Evolutionary conservation across 2,113 vertebrate species (phyloP), one percentile per base, ranked within the genome.

Genomic region (Capricornis sumatraensis): DNA sequence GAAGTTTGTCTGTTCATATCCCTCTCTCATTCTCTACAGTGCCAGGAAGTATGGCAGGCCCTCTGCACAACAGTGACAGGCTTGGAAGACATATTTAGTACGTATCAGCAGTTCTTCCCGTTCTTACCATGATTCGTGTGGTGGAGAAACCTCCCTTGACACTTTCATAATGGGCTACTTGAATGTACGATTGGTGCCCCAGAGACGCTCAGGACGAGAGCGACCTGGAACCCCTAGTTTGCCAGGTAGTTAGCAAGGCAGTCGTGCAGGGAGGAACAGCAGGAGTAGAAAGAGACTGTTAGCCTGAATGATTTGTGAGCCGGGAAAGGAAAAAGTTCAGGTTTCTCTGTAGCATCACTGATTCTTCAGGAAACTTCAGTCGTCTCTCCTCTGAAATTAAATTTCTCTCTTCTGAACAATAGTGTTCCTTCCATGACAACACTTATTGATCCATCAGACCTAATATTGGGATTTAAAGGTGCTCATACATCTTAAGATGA

Each of bases 391-490:
- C 27, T 74, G 45, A 83, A 94, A 58, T 92, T 40, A 84, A 84
- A 83, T 8, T 43, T 36, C 87, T 87, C 58, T 53, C 36, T 88
- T 96, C 91, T 76, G 60, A 96, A 90, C 74, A 74, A 25, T 21
- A 4, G 5, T 95, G 28, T 92, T 81, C 83, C 74, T 91, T 89
- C 36, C 53, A 67, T 43, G 47, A 52, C 81, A 85, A 57, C 23
- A 60, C 47, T 90, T 94, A 96, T 82, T 52, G 95, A 94, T 55
- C 87, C 71, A 64, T 87, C 2, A 10, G 36, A 93, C 87, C 62
- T 50, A 82, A 91, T 91, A 50, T 52, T 45, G 74, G 53, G 25
- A 79, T 92, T 95, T 96, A 94, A 96, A 97, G 84, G 45, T 62
- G 28, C 64, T 79, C 10, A 12, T 62, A 50, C 62, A 74, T 64